Evolutionary conservation across 2,888 invertebrate species (phyloP), one percentile per base, ranked within the genome.

Genomic region (Capitulum mitella): DNA sequence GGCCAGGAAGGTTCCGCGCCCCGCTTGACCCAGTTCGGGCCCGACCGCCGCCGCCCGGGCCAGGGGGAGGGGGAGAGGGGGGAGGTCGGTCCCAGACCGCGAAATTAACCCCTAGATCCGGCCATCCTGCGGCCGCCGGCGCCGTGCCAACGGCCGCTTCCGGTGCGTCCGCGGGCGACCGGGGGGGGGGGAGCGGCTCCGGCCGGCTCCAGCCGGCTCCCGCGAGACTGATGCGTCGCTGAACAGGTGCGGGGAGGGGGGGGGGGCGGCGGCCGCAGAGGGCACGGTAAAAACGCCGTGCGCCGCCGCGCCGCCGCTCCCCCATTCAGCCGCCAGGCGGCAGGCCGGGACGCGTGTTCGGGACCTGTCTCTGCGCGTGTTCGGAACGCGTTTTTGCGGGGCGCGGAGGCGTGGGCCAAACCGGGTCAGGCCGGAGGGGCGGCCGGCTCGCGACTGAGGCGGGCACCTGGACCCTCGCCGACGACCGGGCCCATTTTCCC

Each of bases 291-390:
- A 58, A 58, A 58, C 58, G 58, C 10, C 58, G 29, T 29, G n/a
- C 58, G 29, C n/a, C n/a, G n/a, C n/a, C 58, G 54, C 54, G 54
- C 19, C 26, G 54, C 54, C 26, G 54, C 54, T 54, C 58, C n/a
- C 58, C 58, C 58, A 58, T 58, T 58, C n/a, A 58, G 58, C n/a
- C 58, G 58, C n/a, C 58, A 58, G n/a, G n/a, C 58, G 10, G 58
- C 58, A 22, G n/a, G 29, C 58, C 10, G 58, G 29, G 2, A 58
- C 58, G 58, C 58, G 58, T 8, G 54, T 54, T 54, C 26, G 22
- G 54, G 54, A n/a, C n/a, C n/a, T n/a, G n/a, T n/a, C n/a, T n/a
- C n/a, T n/a, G n/a, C n/a, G n/a, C n/a, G n/a, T n/a, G n/a, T n/a
- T n/a, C n/a, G n/a, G n/a, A n/a, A n/a, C 54, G 54, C 54, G 54